Evolutionary conservation across 1,140 invertebrate species (phyloP).

Genomic region (Bathynomus jamesi): DNA sequence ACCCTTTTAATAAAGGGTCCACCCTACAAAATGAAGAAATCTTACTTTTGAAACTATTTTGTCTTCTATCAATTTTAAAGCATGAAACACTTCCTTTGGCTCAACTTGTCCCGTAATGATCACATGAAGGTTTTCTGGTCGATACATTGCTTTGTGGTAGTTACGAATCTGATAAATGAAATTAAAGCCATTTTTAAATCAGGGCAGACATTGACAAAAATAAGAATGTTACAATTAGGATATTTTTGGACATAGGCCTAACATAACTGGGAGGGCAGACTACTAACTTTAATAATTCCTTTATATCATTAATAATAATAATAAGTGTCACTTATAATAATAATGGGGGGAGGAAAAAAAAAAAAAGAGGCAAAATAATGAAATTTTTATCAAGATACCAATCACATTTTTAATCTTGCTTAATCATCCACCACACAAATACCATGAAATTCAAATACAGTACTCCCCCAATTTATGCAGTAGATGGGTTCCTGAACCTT

Average conservation of each 20-base stretch:
- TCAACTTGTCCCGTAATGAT: slow-evolving; percentile 75
- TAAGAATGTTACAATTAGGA: background rate
- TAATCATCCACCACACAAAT: no score
- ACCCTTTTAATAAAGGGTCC: background rate
- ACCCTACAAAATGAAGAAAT: background rate
- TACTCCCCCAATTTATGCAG: no score
- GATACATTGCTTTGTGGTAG: slow-evolving; percentile 79
- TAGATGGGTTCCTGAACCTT: no score
- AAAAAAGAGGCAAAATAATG: no score
- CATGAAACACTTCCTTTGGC: slow-evolving; percentile 64
- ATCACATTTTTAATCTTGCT: no score
- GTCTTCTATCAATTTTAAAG: slow-evolving; percentile 62
- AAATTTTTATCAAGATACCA: no score
- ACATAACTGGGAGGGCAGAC: background rate
- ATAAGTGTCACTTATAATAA: background rate
- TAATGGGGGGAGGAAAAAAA: no score
- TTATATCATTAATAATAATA: background rate
- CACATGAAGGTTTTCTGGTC: slow-evolving; percentile 79
- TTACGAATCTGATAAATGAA: background rate
- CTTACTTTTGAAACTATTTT: slow-evolving; percentile 59
- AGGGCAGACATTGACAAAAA: background rate
- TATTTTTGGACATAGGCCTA: background rate
- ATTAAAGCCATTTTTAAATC: background rate
- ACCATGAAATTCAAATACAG: no score
- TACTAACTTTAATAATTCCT: background rate